Base-by-base conservation (phyloP, 2,113 vertebrate species). In the Cryptotis parvus region DNA sequence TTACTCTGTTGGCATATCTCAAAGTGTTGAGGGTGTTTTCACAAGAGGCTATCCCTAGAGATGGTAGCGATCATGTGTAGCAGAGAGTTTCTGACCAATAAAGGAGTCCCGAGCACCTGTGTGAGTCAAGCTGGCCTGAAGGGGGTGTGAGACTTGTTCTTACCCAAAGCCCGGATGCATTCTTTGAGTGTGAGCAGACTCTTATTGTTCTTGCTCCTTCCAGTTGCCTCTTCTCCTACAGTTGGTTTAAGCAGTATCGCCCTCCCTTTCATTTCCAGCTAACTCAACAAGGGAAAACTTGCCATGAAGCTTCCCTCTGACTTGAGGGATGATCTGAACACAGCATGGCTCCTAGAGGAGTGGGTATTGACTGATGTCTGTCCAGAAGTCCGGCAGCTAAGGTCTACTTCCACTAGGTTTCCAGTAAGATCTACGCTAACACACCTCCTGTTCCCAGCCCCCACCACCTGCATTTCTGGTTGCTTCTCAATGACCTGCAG, bases 111-210 rank as follows among this genome's bases (percentile, higher is more conserved):
- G 94, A 99, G 97, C n/a, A 99, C 98, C 87, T 99, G 99, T 0
- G 98, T 98, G 65, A 99, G 97, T 95, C 99, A n/a, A 99, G 96
- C 98, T 99, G 91, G 98, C 98, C 98, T 95, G 90, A 99, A 99
- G 0, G 98, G 98, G 35, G 98, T 98, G 81, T 99, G 98, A 4
- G 98, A 93, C 92, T 98, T 98, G 95, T 98, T 99, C 27, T 96
- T 97, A 18, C 98, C 98, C 81, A 99, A 90, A 14, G 98, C 98
- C 55, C 98, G 92, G 85, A 99, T 99, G 43, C 98, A 98, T 92
- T 99, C 98, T 97, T 99, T 99, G 3, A 99, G 97, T 0, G 98
- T 98, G 63, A 99, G 96, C 89, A 99, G 97, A 58, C 98, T 99
- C 96, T 99, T 99, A 96, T 99, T 99, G 91, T 98, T 98, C 96